These are phyloP conservation scores for Poecile montanus DNA, from an alignment of 2,797 vertebrate species.

Conservation along the genomic window DNA sequence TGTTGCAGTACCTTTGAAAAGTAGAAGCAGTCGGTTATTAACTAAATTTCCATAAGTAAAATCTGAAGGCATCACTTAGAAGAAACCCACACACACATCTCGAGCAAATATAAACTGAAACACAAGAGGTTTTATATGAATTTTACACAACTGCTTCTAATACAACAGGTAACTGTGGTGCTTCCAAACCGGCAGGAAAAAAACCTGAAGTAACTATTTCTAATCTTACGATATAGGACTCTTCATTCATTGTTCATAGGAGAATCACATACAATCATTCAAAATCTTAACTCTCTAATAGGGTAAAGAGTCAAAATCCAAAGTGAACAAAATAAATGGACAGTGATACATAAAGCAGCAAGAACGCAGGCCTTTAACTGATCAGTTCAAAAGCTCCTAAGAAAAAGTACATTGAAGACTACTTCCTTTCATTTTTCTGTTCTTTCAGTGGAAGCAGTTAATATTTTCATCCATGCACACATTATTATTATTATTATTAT, in stretches of 20 bases:
- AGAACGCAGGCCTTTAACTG: neutral
- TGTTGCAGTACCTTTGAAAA: conserved; percentile 96
- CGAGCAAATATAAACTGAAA: neutral
- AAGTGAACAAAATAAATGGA: neutral
- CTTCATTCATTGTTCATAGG: neutral
- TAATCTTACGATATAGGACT: neutral
- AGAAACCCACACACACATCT: neutral
- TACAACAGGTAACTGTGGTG: neutral
- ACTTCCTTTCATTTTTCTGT: neutral
- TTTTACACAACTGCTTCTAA: neutral
- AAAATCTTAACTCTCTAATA: neutral
- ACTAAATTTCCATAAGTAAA: neutral
- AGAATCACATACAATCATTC: neutral
- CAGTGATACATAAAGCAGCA: neutral
- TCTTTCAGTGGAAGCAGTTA: neutral
- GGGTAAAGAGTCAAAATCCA: neutral
- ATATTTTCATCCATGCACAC: neutral
- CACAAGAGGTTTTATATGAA: neutral
- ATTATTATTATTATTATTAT: neutral
- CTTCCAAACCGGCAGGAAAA: neutral
- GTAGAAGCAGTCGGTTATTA: conserved; percentile 14
- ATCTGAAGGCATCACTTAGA: neutral
- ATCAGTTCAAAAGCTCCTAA: neutral
- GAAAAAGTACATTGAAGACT: neutral
- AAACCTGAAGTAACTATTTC: neutral